Base-by-base conservation (phyloP, 2,113 vertebrate genomes). In the Callorhinus ursinus region DNA sequence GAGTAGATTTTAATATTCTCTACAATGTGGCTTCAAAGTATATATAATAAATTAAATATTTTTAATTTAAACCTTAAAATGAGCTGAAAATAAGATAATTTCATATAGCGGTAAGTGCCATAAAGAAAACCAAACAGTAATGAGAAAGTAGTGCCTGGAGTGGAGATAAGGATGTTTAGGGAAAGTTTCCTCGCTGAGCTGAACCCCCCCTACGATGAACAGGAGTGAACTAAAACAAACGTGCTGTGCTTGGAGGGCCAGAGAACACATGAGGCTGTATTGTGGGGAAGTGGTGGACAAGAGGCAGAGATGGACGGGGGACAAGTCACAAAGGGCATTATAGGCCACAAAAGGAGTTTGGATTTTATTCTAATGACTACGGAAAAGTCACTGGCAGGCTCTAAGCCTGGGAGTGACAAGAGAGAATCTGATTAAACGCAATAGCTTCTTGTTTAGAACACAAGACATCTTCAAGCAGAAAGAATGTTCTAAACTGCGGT, bases 51-150 rank as follows among this genome's bases (percentile, higher is more conserved):
- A 83, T 77, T 82, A 42, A 85, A 82, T 51, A 10, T 39, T 80
- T 39, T 36, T 26, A 91, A 79, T 49, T 71, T n/a, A 85, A 85
- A 57, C 46, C 65, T 42, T 71, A 82, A 94, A 87, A 61, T 96
- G 63, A 95, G 16, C 67, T 92, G 36, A 93, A 96, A 93, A n/a
- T 69, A 92, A 85, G 28, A 82, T 63, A 76, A 80, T 69, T 69
- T 90, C 90, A 69, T 28, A 69, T 4, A 85, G 42, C 21, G 33
- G 15, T 39, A 87, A 90, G 24, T 22, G 55, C 19, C 76, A 91
- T 7, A 57, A 94, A 93, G 57, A 89, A 95, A 86, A 61, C 22
- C 83, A 59, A 91, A 76, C 51, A 83, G 19, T 26, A 84, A 82
- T 5, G 46, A 55, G 80, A 95, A 86, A 67, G 2, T 22, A 82